phyloP scores from a whole-genome alignment of 2,888 invertebrate genomes.

The Eulithis testata region DNA sequence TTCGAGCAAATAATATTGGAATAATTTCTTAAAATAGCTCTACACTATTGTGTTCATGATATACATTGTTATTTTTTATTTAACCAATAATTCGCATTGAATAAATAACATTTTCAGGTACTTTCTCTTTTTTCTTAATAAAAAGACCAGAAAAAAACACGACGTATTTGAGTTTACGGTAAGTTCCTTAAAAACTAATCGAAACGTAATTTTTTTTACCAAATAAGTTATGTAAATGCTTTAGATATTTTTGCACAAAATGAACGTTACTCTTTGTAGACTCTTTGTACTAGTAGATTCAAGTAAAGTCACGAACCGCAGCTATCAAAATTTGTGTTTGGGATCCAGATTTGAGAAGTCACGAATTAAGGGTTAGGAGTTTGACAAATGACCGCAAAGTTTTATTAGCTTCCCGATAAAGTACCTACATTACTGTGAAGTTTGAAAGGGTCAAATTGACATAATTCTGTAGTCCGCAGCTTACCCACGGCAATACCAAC shows the following conservation, averaged over 20 bases:
- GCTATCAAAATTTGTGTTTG: background rate
- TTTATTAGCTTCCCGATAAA: conserved; percentile 20
- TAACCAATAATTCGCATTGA: too few relatives aligned
- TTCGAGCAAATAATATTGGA: background rate
- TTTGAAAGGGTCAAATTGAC: conserved; percentile 19
- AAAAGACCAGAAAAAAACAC: too few relatives aligned
- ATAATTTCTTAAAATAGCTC: background rate
- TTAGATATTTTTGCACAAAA: too few relatives aligned
- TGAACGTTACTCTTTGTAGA: too few relatives aligned
- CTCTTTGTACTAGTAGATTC: background rate
- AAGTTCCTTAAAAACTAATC: too few relatives aligned
- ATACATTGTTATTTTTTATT: too few relatives aligned
- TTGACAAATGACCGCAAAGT: conserved; percentile 16
- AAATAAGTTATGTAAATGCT: too few relatives aligned
- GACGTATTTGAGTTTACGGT: too few relatives aligned
- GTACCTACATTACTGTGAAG: conserved; percentile 7
- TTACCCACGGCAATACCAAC: background rate
- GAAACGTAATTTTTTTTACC: too few relatives aligned
- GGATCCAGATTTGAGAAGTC: conserved; percentile 1
- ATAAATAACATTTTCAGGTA: too few relatives aligned
- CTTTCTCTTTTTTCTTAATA: too few relatives aligned
- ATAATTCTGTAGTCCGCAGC: conserved; percentile 2
- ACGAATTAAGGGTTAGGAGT: background rate
- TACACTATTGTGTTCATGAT: too few relatives aligned
- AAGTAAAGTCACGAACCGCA: background rate